Conservation (phyloP, 2,797 vertebrate genomes). For the Chrysocyon brachyurus region DNA sequence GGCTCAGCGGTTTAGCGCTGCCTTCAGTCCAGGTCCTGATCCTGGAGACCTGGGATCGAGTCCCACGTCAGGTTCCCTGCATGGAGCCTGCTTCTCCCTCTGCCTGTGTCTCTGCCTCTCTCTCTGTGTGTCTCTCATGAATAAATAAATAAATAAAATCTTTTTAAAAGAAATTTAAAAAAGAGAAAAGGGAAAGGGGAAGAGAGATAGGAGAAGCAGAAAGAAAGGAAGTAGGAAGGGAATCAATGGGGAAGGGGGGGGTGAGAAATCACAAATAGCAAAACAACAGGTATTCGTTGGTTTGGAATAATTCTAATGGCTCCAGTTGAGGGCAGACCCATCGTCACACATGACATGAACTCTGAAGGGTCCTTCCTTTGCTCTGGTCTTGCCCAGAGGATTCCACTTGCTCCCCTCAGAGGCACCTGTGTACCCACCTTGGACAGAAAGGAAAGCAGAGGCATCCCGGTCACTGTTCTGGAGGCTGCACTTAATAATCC, state of each 20-base stretch:
- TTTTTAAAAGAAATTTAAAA: too few species aligned
- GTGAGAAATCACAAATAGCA: not conserved
- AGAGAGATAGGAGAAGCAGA: not conserved
- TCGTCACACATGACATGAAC: accelerated
- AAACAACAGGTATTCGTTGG: accelerated
- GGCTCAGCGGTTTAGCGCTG: too few species aligned
- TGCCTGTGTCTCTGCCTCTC: too few species aligned
- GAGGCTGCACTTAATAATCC: constrained; percentile 88
- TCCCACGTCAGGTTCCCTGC: too few species aligned
- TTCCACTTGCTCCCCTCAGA: accelerated
- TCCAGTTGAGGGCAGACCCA: not conserved
- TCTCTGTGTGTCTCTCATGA: too few species aligned
- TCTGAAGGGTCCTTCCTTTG: not conserved
- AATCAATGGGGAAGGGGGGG: accelerated
- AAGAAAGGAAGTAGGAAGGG: not conserved
- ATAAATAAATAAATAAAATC: too few species aligned
- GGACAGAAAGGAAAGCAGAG: constrained; percentile 90
- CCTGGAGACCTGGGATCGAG: too few species aligned
- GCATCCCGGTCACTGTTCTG: constrained; percentile 78
- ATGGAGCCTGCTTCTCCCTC: too few species aligned
- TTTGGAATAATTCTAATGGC: not conserved
- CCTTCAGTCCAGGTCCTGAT: too few species aligned
- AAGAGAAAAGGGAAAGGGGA: not conserved
- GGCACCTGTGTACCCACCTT: constrained; percentile 89
- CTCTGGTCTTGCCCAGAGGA: accelerated